These are phyloP conservation scores for Hirtodrosophila duncani DNA, from an alignment of 2,888 invertebrate species.

Conservation along the genomic window DNA sequence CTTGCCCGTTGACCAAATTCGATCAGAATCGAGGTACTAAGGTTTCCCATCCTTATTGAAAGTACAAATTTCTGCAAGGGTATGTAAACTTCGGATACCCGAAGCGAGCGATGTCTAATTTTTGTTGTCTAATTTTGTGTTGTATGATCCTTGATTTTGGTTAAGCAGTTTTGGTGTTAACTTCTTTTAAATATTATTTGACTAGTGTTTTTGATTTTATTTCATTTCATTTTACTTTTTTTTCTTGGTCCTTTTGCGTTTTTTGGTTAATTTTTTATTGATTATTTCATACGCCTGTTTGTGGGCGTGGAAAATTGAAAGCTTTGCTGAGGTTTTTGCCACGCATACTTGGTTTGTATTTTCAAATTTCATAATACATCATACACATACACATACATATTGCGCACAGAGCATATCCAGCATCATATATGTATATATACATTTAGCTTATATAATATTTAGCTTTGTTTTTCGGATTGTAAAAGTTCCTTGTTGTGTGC, in stretches of 20 bases:
- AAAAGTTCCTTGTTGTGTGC: too few relatives aligned
- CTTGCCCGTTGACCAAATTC: too few relatives aligned
- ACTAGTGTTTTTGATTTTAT: conserved; percentile 14
- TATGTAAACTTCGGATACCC: too few relatives aligned
- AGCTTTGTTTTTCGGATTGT: too few relatives aligned
- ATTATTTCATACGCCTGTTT: too few relatives aligned
- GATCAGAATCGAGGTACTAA: too few relatives aligned
- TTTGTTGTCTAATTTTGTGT: not conserved
- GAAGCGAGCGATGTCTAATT: too few relatives aligned
- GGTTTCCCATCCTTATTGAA: too few relatives aligned
- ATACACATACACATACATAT: not conserved
- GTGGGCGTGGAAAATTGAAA: conserved; percentile 61
- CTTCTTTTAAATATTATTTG: conserved; percentile 15
- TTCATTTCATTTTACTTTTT: conserved; percentile 24
- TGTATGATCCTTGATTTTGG: not conserved
- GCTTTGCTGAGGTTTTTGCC: conserved; percentile 77
- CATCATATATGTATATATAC: not conserved
- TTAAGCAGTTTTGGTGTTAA: not conserved
- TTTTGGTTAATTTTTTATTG: conserved; percentile 33
- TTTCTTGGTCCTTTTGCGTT: conserved; percentile 40
- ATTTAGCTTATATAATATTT: too few relatives aligned
- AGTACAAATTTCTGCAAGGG: too few relatives aligned
- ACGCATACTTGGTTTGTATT: conserved; percentile 77
- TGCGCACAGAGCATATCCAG: not conserved
- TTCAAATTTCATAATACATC: conserved; percentile 4